phyloP scores from a whole-genome alignment of 2,797 vertebrate species.

The Acipenser oxyrinchus region DNA sequence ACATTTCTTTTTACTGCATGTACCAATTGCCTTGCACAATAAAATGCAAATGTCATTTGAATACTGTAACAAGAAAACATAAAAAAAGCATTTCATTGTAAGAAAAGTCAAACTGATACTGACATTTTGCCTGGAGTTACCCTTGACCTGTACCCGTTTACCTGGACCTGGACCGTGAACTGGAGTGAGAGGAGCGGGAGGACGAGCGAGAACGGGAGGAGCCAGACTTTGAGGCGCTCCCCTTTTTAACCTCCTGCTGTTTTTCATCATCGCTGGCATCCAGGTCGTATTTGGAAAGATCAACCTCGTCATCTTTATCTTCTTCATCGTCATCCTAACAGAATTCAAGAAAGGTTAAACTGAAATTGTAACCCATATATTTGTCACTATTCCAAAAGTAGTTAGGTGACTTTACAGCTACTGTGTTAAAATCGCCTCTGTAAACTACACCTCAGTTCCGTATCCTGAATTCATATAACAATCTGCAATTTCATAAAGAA shows the following conservation, averaged over 20 bases:
- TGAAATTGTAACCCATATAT: too few species aligned
- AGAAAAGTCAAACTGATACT: constrained; percentile 93
- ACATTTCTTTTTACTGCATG: too few species aligned
- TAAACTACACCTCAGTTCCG: too few species aligned
- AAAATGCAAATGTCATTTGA: background rate
- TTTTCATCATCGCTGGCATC: constrained; percentile 78
- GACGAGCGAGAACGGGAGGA: constrained; percentile 83
- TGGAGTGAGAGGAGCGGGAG: constrained; percentile 89
- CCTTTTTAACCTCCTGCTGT: constrained; percentile 64
- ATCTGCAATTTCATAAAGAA: too few species aligned
- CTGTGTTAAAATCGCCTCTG: too few species aligned
- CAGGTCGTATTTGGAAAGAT: constrained; percentile 94
- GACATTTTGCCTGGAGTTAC: constrained; percentile 99
- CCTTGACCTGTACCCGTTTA: constrained; percentile 99
- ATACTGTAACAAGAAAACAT: constrained; percentile 14
- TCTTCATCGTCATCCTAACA: constrained; percentile 71
- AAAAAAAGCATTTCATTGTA: constrained; percentile 50
- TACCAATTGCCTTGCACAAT: too few species aligned
- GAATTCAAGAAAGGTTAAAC: background rate
- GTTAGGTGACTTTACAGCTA: too few species aligned
- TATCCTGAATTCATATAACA: too few species aligned
- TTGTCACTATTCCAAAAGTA: too few species aligned
- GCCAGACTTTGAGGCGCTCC: constrained; percentile 73
- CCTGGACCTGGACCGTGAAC: constrained; percentile 99
- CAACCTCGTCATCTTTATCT: constrained; percentile 58